phyloP scores from a whole-genome alignment of 2,888 invertebrate species.

The Hoplodrina ambigua region DNA sequence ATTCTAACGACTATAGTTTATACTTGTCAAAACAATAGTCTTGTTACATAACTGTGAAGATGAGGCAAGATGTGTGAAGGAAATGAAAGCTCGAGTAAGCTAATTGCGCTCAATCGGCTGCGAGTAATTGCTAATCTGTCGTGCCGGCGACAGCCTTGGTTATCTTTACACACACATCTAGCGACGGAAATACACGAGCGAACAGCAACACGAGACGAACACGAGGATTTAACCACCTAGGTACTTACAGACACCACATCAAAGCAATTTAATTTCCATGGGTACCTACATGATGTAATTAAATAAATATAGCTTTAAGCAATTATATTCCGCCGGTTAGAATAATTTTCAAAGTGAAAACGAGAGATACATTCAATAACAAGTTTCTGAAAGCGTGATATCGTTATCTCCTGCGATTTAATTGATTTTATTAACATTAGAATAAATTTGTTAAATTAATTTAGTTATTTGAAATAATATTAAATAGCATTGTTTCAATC shows the following conservation, averaged over 20 bases:
- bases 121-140: slow-evolving; percentile 82
- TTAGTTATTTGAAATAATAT: background rate
- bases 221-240: slow-evolving; percentile 41
- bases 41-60: slow-evolving; percentile 32
- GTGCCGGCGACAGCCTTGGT: slow-evolving; percentile 69
- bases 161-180: slow-evolving; percentile 66
- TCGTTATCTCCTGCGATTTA: slow-evolving; percentile 30
- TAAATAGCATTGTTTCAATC: background rate
- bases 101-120: slow-evolving; percentile 81
- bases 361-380: slow-evolving; percentile 36
- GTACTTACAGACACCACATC: slow-evolving; percentile 42
- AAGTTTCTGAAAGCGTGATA: slow-evolving; percentile 18
- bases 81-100: slow-evolving; percentile 80
- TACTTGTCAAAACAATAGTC: slow-evolving; percentile 23
- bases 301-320: slow-evolving; percentile 43
- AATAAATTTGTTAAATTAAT: background rate
- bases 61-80: slow-evolving; percentile 71
- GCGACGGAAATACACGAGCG: slow-evolving; percentile 41
- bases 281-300: slow-evolving; percentile 29
- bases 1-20: background rate
- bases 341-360: slow-evolving; percentile 39
- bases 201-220: slow-evolving; percentile 30
- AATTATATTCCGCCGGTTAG: slow-evolving; percentile 27
- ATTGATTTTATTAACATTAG: slow-evolving; percentile 22
- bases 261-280: slow-evolving; percentile 50